Percentiles rank a stretch among this genome's conserved stretches.
These are phyloP conservation scores for Trisateles emortualis DNA, from an alignment of 2,888 invertebrate genomes.

Conservation along the genomic window DNA sequence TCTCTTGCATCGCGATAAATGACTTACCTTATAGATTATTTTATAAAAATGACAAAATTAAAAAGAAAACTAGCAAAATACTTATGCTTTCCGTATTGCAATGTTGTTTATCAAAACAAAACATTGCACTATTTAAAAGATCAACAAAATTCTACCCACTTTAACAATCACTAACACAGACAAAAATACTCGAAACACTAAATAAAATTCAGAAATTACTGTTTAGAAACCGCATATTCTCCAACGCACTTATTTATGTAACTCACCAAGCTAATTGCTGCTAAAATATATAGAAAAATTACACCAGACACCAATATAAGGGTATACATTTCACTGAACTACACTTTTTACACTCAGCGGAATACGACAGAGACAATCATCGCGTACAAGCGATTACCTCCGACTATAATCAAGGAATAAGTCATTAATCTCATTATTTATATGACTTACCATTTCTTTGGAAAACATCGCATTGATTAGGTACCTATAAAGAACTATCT, in stretches of 20 bases:
- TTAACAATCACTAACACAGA: background rate
- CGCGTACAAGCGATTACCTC: conserved; percentile 32
- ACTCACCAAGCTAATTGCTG: conserved; percentile 44
- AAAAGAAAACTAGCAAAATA: no score
- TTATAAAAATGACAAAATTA: no score
- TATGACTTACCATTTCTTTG: conserved; percentile 78
- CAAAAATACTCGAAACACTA: background rate
- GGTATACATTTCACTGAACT: conserved; percentile 30
- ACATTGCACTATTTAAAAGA: background rate
- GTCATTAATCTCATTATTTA: conserved; percentile 58
- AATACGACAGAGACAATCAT: conserved; percentile 23
- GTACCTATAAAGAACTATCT: conserved; percentile 57
- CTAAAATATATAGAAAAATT: conserved; percentile 39
- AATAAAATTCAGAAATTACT: background rate
- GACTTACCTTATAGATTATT: no score
- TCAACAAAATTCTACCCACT: background rate
- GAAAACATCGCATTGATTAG: conserved; percentile 57
- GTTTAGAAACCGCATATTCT: background rate
- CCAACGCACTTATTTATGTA: conserved; percentile 18
- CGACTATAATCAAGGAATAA: conserved; percentile 20
- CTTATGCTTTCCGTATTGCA: no score
- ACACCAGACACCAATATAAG: conserved; percentile 29
- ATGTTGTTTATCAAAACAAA: conserved; percentile 1
- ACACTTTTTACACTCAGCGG: conserved; percentile 23
- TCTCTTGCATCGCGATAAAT: no score